These are phyloP conservation scores for Mormyrus hasselquistii DNA, from an alignment of 2,797 vertebrate genomes.

Conservation along the genomic window DNA sequence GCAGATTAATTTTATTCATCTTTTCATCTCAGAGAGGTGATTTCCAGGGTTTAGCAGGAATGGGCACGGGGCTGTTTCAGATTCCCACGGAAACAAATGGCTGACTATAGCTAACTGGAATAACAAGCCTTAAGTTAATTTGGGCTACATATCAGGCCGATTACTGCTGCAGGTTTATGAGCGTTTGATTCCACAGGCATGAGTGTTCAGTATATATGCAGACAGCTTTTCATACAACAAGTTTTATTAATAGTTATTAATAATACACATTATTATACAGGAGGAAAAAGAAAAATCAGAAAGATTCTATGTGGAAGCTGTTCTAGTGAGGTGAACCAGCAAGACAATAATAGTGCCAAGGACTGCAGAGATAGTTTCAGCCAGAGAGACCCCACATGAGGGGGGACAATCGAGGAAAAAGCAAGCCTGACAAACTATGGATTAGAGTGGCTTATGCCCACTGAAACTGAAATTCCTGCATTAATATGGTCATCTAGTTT, in stretches of 20 bases:
- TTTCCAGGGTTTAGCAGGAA: not conserved
- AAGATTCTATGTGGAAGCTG: not conserved
- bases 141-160: constrained; percentile 31
- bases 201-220: constrained; percentile 16
- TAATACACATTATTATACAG: not conserved
- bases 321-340: not conserved
- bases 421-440: not conserved
- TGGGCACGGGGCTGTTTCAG: not conserved
- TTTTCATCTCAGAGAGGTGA: not conserved
- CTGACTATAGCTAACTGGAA: not conserved
- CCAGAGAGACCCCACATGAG: constrained; percentile 1
- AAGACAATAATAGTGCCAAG: not conserved
- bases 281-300: not conserved
- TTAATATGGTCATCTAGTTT: not conserved
- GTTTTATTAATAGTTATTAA: not conserved
- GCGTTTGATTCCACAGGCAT: constrained; percentile 26
- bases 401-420: not conserved
- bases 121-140: constrained; percentile 21
- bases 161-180: constrained; percentile 31
- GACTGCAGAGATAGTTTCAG: not conserved
- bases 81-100: not conserved
- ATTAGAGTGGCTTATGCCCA: not conserved
- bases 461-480: not conserved
- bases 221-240: constrained; percentile 19
- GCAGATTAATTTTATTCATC: constrained; percentile 24